Evolutionary conservation across 1,140 invertebrate genomes (phyloP), one percentile per base, ranked within the genome.

Genomic region (Ips typographus): DNA sequence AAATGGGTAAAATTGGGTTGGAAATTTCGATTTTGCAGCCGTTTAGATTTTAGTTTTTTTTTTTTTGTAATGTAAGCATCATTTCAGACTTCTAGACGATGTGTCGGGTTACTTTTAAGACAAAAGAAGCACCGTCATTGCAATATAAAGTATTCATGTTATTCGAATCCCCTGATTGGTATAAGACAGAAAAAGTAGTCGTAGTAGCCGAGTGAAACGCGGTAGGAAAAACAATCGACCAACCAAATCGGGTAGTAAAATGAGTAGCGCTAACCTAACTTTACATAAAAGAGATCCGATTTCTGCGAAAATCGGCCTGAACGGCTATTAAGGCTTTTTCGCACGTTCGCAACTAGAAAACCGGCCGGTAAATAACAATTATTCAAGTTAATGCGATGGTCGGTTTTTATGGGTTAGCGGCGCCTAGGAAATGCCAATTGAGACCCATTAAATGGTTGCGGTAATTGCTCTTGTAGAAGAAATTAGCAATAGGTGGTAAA

Each of bases 341-440:
- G 55, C 53, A 57, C 64, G 64, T 57, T 55, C 6, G 40, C 51
- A 66, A 66, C 37, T 61, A 61, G 42, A 57, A 66, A 49, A 58
- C 52, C 38, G 53, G 40, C 49, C 64, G 40, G 52, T 58, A 66
- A 66, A 66, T 66, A 66, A 66, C 64, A 66, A 66, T 66, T 66
- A 66, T 66, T 66, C 64, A 66, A 66, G 64, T 66, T 56, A 44
- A 66, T 66, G 64, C 41, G 52, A 53, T 66, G 64, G 52, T 53
- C 64, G 43, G 64, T 66, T 66, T 66, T 66, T 66, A 49, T 66
- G 64, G 3, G 36, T 49, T 7, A 8, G 64, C 64, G 64, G 64
- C 53, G 64, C 64, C 53, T 66, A 56, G 53, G 64, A 66, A 66
- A 64, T 58, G 38, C 64, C 64, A 66, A 57, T 66, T 66, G 64